These are phyloP conservation scores for Fopius arisanus DNA, from an alignment of 1,140 invertebrate genomes.

Conservation along the genomic window DNA sequence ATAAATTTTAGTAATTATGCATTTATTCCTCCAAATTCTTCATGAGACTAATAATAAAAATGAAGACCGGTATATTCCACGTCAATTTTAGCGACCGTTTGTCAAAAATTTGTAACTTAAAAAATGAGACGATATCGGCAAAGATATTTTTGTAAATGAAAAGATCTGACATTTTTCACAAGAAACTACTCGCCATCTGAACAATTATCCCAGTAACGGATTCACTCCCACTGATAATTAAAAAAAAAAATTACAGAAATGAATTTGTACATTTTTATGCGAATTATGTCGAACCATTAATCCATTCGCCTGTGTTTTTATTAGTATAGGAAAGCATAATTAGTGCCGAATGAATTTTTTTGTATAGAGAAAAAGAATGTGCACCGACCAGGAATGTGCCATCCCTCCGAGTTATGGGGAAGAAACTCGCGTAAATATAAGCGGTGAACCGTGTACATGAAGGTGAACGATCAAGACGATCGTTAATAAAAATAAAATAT, in stretches of 20 bases:
- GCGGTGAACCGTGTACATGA: constrained; percentile 17
- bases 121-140: too few relatives aligned
- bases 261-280: not conserved
- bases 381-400: constrained; percentile 35
- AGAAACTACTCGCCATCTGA: too few relatives aligned
- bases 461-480: constrained; percentile 16
- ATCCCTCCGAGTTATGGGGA: constrained; percentile 31
- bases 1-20: too few relatives aligned
- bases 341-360: not conserved
- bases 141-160: too few relatives aligned
- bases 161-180: too few relatives aligned
- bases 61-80: too few relatives aligned
- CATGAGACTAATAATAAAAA: too few relatives aligned
- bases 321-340: not conserved
- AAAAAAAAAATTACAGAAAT: not conserved
- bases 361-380: constrained; percentile 3
- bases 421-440: constrained; percentile 29
- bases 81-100: too few relatives aligned
- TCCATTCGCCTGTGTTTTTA: not conserved
- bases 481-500: constrained; percentile 29
- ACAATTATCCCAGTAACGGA: too few relatives aligned
- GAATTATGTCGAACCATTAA: not conserved
- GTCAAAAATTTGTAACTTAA: too few relatives aligned
- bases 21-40: too few relatives aligned
- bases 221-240: too few relatives aligned